These are phyloP conservation scores for Girardinichthys multiradiatus DNA, from an alignment of 2,113 vertebrate species.

Conservation along the genomic window DNA sequence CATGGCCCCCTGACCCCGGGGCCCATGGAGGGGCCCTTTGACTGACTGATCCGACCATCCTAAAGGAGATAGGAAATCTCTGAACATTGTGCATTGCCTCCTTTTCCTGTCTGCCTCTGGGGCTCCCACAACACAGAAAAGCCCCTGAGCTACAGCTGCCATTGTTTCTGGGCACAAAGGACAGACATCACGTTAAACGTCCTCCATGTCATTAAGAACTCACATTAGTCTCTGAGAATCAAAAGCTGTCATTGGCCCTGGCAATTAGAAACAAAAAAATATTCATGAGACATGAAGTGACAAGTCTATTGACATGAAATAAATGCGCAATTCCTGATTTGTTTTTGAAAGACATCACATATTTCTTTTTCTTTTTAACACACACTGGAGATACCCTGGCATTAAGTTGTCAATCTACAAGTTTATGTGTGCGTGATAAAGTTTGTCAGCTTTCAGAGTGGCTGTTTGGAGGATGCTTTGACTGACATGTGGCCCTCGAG, in stretches of 20 bases:
- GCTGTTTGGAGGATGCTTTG: slow-evolving; percentile 72
- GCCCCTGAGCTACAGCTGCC: slow-evolving; percentile 69
- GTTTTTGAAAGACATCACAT: slow-evolving; percentile 38
- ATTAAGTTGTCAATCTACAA: slow-evolving; percentile 73
- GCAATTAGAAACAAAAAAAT: slow-evolving; percentile 67
- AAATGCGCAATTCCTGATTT: slow-evolving; percentile 49
- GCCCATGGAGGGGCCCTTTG: slow-evolving; percentile 47
- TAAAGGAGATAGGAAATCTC: slow-evolving; percentile 64
- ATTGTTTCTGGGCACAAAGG: slow-evolving; percentile 80
- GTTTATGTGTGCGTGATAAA: slow-evolving; percentile 68
- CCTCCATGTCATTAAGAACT: slow-evolving; percentile 72
- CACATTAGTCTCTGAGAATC: slow-evolving; percentile 77
- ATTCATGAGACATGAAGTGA: slow-evolving; percentile 58
- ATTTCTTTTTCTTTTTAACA: neutral
- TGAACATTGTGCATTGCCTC: slow-evolving; percentile 52
- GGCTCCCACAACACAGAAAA: slow-evolving; percentile 61
- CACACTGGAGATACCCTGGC: slow-evolving; percentile 41
- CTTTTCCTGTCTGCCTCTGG: slow-evolving; percentile 61
- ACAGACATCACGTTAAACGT: slow-evolving; percentile 74
- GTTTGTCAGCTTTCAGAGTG: slow-evolving; percentile 66
- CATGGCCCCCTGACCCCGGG: slow-evolving; percentile 66
- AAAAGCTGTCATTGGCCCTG: slow-evolving; percentile 45
- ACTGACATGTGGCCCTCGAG: slow-evolving; percentile 74
- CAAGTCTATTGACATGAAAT: slow-evolving; percentile 45
- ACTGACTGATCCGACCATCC: slow-evolving; percentile 66